A percentile compares a stretch with the other conserved stretches of the same genome.
Conservation (phyloP, 2,113 vertebrate species). For the Varanus komodoensis region DNA sequence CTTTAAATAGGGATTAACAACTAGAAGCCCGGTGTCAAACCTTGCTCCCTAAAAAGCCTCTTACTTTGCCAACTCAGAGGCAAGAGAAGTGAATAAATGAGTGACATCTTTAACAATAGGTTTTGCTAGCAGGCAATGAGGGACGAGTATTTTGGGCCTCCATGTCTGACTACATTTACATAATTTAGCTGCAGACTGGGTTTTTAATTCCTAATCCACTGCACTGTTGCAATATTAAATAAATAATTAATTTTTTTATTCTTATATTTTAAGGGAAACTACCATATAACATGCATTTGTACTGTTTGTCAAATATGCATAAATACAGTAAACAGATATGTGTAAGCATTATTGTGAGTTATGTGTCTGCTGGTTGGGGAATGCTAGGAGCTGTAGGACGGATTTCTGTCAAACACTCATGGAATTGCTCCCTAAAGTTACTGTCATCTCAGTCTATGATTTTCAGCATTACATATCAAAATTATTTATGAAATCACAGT, state of each 20-base stretch:
- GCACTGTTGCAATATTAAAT: neutral
- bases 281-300: neutral
- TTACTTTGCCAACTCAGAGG: neutral
- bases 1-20: neutral
- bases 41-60: neutral
- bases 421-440: neutral
- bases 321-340: neutral
- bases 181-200: neutral
- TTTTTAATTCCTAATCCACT: neutral
- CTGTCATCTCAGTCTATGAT: neutral
- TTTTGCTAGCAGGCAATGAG: neutral
- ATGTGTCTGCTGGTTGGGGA: too few relatives aligned
- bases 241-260: neutral
- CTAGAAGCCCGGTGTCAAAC: neutral
- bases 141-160: neutral
- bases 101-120: neutral
- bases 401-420: neutral
- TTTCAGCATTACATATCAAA: neutral
- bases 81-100: neutral
- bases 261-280: neutral
- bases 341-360: too few relatives aligned
- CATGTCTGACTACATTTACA: neutral
- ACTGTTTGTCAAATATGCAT: neutral
- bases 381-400: too few relatives aligned
- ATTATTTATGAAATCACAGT: neutral